phyloP scores from a whole-genome alignment of 2,888 invertebrate genomes.

The Choreutis nemorana region DNA sequence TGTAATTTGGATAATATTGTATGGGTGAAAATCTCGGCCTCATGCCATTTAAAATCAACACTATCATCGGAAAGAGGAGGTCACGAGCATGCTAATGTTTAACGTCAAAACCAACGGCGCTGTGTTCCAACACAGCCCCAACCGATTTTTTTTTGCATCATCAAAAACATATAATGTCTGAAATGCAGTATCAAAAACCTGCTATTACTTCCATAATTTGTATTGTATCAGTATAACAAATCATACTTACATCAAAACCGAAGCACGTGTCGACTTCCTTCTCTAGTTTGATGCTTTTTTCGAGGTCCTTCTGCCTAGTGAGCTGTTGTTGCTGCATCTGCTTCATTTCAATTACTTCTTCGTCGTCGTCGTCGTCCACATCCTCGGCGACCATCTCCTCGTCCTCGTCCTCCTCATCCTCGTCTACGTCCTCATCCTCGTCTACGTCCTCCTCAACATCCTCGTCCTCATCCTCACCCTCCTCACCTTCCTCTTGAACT shows the following conservation, averaged over 20 bases:
- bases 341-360: conserved; percentile 35
- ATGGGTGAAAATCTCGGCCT: too few species aligned
- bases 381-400: conserved; percentile 25
- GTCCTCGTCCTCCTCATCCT: conserved; percentile 36
- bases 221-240: not conserved
- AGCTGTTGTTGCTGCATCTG: conserved; percentile 12
- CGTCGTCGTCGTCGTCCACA: conserved; percentile 45
- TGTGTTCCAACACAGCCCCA: too few species aligned
- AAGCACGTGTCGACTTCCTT: conserved; percentile 84
- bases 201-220: too few species aligned
- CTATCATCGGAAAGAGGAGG: too few species aligned
- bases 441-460: conserved; percentile 2
- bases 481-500: conserved; percentile 17
- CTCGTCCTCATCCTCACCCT: conserved; percentile 2
- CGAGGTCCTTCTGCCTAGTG: conserved; percentile 20
- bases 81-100: too few species aligned
- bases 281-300: conserved; percentile 42
- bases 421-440: not conserved
- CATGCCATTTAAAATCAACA: too few species aligned
- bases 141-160: too few species aligned
- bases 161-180: too few species aligned
- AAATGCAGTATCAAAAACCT: too few species aligned
- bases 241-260: conserved; percentile 76
- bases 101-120: too few species aligned
- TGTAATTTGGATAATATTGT: too few species aligned